These are phyloP conservation scores for Notiomystis cincta DNA, from an alignment of 2,113 vertebrate genomes.

Conservation along the genomic window DNA sequence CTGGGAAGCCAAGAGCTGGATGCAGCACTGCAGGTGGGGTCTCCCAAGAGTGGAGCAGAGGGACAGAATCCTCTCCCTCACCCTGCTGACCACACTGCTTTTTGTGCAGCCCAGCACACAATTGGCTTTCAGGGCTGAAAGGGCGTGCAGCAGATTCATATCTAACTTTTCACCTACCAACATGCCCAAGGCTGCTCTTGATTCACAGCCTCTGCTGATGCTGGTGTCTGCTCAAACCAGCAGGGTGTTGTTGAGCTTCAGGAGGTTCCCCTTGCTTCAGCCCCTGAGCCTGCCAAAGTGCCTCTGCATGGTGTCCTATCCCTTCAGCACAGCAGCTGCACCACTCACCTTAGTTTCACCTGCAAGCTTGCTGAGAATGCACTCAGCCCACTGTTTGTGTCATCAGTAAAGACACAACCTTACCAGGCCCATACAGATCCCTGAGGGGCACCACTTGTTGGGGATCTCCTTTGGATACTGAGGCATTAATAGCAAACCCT, in stretches of 20 bases:
- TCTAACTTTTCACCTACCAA: neutral
- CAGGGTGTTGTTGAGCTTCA: neutral
- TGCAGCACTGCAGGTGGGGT: neutral
- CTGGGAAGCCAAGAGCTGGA: neutral
- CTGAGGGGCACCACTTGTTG: neutral
- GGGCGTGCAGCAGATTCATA: neutral
- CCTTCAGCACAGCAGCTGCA: neutral
- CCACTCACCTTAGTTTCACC: no score
- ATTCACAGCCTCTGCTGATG: neutral
- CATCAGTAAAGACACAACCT: neutral
- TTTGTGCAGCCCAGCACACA: neutral
- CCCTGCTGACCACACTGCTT: neutral
- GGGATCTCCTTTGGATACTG: neutral
- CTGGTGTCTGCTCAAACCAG: neutral
- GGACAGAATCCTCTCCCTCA: neutral
- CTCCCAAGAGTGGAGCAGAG: neutral
- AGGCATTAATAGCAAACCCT: neutral
- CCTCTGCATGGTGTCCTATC: neutral
- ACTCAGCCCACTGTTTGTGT: neutral
- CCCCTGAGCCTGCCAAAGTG: neutral
- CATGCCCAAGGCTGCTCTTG: neutral
- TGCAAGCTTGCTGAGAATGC: neutral
- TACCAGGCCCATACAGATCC: fast-evolving
- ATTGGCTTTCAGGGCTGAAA: neutral
- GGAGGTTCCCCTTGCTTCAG: neutral